A percentile compares a stretch with the other conserved stretches of the same genome.
Conservation (phyloP, 2,113 vertebrate species). For the Heteronetta atricapilla region DNA sequence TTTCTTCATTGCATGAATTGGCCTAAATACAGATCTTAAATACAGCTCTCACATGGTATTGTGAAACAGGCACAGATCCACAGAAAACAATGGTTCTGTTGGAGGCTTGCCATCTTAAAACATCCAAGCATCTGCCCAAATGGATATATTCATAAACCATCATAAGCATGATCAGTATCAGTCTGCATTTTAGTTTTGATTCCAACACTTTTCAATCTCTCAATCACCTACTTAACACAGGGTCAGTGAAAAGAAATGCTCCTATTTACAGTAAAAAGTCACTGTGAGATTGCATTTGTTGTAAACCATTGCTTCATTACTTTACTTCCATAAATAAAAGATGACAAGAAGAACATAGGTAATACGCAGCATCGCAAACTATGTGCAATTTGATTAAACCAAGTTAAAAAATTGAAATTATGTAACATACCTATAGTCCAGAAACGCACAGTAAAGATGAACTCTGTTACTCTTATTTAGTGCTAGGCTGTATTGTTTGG, state of each 20-base stretch:
- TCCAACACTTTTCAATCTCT: not conserved
- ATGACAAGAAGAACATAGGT: not conserved
- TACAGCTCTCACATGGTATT: not conserved
- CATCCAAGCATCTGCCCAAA: not conserved
- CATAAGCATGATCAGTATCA: not conserved
- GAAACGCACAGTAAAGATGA: conserved; percentile 91
- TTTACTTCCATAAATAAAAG: not conserved
- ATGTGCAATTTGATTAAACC: not conserved
- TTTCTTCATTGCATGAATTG: not conserved
- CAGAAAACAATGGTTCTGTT: not conserved
- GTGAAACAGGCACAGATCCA: not conserved
- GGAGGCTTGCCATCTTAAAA: not conserved
- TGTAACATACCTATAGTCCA: conserved; percentile 90
- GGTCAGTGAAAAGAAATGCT: not conserved
- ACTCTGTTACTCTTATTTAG: conserved; percentile 84
- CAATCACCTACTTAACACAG: not conserved
- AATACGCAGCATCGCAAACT: not conserved
- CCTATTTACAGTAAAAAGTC: not conserved
- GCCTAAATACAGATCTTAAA: not conserved
- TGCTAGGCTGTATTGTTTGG: conserved; percentile 79
- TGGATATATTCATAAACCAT: not conserved
- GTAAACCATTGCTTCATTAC: not conserved
- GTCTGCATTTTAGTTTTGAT: not conserved
- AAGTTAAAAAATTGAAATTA: not conserved
- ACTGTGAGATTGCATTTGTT: not conserved